Base-by-base conservation (phyloP, 1,140 invertebrate species). In the Drosophila parvula region DNA sequence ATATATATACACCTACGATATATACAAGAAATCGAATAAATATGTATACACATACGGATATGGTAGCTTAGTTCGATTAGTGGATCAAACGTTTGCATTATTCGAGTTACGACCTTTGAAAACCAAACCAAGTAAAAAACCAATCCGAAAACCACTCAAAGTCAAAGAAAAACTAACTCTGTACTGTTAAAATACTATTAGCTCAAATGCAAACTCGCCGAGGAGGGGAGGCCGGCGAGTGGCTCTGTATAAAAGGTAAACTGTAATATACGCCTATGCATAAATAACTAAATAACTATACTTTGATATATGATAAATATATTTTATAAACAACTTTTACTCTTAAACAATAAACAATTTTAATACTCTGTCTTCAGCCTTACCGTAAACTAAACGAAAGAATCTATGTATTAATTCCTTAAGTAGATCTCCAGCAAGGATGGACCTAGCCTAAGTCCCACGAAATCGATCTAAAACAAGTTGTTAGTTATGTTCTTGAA, bases 271-370 rank as follows among this genome's bases (percentile, higher is more conserved):
- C 59, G 59, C 77, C 73, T 79, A 77, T 61, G 62, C 48, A 61
- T 78, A 75, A 81, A 61, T 78, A 75, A 81, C 74, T 82, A 78
- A 61, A 77, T 69, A 80, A 78, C 77, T 84, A 78, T 78, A 89
- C 84, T 88, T 88, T 88, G 84, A 89, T 88, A 88, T 84, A 88
- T 84, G 80, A 83, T 73, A 79, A 47, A 88, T 88, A 88, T 88
- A 88, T 88, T 88, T 88, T 88, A 88, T 88, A 88, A 88, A 89
- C 65, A 88, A 88, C 84, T 88, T 88, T 88, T 88, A 88, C 84
- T 88, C 84, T 88, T 89, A 71, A 78, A 80, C 62, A 78, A 89
- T 61, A 77, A 79, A 65, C 62, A 75, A 60, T 84, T 89, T 89
- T 85, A 88, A 88, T 88, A 88, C 84, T 89, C 84, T 88, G 81